Evolutionary conservation across 1,140 invertebrate genomes (phyloP).

Genomic region (Pantala flavescens): DNA sequence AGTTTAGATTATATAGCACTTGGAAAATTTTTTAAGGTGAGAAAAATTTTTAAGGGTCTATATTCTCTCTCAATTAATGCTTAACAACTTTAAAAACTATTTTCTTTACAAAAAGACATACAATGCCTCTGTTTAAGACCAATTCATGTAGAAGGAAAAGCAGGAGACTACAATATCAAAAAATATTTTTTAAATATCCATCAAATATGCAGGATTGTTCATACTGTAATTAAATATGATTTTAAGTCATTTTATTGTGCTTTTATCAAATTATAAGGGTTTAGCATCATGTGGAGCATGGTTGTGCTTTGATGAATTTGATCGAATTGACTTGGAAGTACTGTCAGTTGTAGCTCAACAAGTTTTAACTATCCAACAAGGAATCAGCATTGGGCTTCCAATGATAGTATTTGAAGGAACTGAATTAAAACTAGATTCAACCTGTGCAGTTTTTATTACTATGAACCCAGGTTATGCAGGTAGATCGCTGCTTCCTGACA

Average conservation of each 20-base stretch:
- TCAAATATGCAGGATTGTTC: too few species aligned
- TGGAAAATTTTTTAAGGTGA: conserved; percentile 90
- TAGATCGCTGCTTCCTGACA: conserved; percentile 82
- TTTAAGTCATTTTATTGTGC: too few species aligned
- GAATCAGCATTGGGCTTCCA: conserved; percentile 62
- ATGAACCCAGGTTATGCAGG: conserved; percentile 95
- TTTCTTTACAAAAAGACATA: conserved; percentile 12
- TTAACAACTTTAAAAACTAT: too few species aligned
- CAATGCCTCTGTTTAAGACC: too few species aligned
- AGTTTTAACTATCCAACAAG: conserved; percentile 61
- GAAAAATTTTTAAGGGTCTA: not conserved
- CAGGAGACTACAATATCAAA: too few species aligned
- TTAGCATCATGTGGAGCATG: conserved; percentile 89
- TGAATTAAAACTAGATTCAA: conserved; percentile 72
- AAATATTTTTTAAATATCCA: too few species aligned
- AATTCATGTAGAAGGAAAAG: too few species aligned
- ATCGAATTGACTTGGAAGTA: conserved; percentile 73
- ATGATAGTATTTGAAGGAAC: conserved; percentile 83
- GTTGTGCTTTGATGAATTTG: conserved; percentile 97
- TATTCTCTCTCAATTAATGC: too few species aligned
- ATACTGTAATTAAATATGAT: too few species aligned
- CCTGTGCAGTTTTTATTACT: conserved; percentile 89
- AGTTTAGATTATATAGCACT: conserved; percentile 86
- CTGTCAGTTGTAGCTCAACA: conserved; percentile 88
- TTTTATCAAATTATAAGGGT: conserved; percentile 42